Base-by-base conservation (phyloP, 2,888 invertebrate genomes). In the Pilophorus perplexus region DNA sequence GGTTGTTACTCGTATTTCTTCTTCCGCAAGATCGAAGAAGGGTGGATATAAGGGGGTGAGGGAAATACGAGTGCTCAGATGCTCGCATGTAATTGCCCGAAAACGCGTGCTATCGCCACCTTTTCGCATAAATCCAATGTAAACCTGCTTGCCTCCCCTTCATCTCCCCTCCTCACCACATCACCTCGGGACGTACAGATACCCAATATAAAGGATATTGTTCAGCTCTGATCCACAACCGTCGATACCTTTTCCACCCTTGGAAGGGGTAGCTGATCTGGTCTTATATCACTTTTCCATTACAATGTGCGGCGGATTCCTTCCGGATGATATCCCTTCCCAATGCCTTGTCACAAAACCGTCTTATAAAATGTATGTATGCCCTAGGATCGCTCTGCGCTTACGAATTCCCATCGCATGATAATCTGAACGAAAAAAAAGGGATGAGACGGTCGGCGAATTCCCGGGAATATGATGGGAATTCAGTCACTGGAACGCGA, bases 251-350 rank as follows among this genome's bases (percentile, higher is more conserved):
- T 33, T 16, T 2, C 33, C 20, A 5, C 10, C 12, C 20, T 5
- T 6, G 6, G 52, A 18, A 8, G 22, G 25, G 3, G 25, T 25
- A n/a, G 40, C 25, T 27, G 59, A 59, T 59, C 59, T 20, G 42
- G 40, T 40, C 59, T 25, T 59, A 59, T 59, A 59, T 59, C 59
- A 59, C 59, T 59, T 59, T 59, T 59, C 59, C 59, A 59, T 59
- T 59, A 52, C 28, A 33, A 33, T 33, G 33, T 33, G 33, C 6
- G 28, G 52, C 28, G n/a, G 28, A 52, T 52, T 52, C 52, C 52
- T 52, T 28, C 52, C 52, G 28, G 14, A 28, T 28, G 27, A 14
- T 27, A 14, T 10, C 25, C 52, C 18, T 25, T 27, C 33, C 12
- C 27, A 28, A 27, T 50, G 14, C 28, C 52, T 52, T 52, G 52